Conservation (phyloP, 2,888 invertebrate species). For the Leptopilina drosophilae region DNA sequence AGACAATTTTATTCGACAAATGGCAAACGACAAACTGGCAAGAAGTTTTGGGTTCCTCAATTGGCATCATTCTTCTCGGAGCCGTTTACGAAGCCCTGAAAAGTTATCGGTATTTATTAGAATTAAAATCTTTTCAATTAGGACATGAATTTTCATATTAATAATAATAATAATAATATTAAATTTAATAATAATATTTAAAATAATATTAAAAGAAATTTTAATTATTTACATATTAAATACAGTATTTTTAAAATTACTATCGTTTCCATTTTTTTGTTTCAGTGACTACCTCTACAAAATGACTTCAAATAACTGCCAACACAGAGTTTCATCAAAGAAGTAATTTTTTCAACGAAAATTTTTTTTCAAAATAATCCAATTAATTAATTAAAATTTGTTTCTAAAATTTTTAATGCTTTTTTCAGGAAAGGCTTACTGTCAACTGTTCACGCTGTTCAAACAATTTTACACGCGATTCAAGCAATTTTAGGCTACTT, state of each 20-base stretch:
- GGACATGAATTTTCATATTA: too few relatives aligned
- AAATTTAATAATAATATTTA: too few relatives aligned
- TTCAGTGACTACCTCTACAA: slow-evolving; percentile 65
- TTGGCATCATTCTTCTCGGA: slow-evolving; percentile 81
- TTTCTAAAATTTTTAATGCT: not conserved
- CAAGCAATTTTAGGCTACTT: slow-evolving; percentile 79
- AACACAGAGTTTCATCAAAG: slow-evolving; percentile 46
- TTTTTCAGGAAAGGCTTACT: slow-evolving; percentile 67
- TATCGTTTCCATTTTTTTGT: slow-evolving; percentile 7
- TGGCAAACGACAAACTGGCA: slow-evolving; percentile 77
- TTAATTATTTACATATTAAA: too few relatives aligned
- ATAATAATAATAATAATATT: too few relatives aligned
- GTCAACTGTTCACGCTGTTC: slow-evolving; percentile 67
- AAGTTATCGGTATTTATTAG: slow-evolving; percentile 78
- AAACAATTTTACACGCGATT: slow-evolving; percentile 68
- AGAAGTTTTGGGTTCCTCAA: slow-evolving; percentile 80
- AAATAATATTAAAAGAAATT: too few relatives aligned
- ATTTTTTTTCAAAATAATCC: not conserved
- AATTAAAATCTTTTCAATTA: not conserved
- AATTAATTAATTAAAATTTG: not conserved
- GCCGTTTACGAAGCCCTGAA: slow-evolving; percentile 84
- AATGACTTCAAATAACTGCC: slow-evolving; percentile 40
- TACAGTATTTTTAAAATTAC: not conserved
- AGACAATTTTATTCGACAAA: slow-evolving; percentile 78
- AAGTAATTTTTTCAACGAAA: slow-evolving; percentile 54